Evolutionary conservation across 2,113 vertebrate species (phyloP).

Genomic region (Anser cygnoides): DNA sequence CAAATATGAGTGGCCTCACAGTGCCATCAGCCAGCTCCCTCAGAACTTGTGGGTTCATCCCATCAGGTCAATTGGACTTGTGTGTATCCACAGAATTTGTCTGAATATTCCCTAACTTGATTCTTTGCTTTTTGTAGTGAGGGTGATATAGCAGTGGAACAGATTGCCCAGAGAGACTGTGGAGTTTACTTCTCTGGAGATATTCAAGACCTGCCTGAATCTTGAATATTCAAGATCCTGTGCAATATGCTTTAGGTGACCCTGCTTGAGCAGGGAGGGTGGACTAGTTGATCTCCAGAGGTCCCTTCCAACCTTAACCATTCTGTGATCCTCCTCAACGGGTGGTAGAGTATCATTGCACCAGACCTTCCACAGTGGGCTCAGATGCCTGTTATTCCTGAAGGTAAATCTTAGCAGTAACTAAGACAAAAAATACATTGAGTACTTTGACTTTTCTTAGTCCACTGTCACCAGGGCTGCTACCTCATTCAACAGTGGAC

Average conservation of each 20-base stretch:
- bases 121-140: neutral
- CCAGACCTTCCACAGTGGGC: neutral
- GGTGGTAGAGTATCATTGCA: neutral
- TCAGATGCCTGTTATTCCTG: neutral
- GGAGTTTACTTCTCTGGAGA: too few relatives aligned
- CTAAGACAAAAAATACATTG: neutral
- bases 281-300: too few relatives aligned
- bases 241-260: too few relatives aligned
- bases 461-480: neutral
- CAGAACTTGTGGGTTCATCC: neutral
- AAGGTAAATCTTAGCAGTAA: neutral
- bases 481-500: neutral
- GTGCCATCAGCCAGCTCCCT: neutral
- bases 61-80: neutral
- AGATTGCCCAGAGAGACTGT: too few relatives aligned
- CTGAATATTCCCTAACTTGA: neutral
- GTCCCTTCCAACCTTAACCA: too few relatives aligned
- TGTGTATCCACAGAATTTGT: neutral
- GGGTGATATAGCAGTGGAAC: too few relatives aligned
- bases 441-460: neutral
- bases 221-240: too few relatives aligned
- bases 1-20: neutral
- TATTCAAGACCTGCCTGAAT: too few relatives aligned
- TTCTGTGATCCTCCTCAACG: neutral
- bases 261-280: too few relatives aligned